phyloP scores from a whole-genome alignment of 2,797 vertebrate species.

The Calcarius lapponicus region DNA sequence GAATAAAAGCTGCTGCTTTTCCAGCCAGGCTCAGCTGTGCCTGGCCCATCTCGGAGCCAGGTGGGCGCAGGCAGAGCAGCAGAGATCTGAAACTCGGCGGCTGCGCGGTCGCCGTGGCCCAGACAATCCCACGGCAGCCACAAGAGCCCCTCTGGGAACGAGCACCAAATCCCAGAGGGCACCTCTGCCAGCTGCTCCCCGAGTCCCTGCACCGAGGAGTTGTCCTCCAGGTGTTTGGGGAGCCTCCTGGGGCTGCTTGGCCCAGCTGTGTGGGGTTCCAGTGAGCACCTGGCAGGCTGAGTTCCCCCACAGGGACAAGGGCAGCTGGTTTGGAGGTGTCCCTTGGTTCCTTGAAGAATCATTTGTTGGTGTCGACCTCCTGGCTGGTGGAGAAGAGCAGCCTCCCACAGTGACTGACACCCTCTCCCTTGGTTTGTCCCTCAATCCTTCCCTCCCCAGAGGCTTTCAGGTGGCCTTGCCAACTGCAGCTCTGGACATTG shows the following conservation, averaged over 20 bases:
- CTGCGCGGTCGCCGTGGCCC: too few relatives aligned
- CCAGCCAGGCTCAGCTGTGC: too few relatives aligned
- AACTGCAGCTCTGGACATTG: not conserved
- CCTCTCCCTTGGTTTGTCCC: not conserved
- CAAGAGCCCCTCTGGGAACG: too few relatives aligned
- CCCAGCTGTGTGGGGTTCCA: not conserved
- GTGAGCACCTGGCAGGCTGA: not conserved
- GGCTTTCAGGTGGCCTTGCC: not conserved
- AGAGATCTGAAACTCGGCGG: too few relatives aligned
- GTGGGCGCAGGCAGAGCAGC: too few relatives aligned
- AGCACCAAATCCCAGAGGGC: too few relatives aligned
- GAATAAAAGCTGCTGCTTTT: too few relatives aligned
- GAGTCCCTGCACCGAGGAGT: not conserved
- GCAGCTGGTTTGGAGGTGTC: not conserved
- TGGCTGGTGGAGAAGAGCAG: not conserved
- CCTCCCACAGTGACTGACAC: not conserved
- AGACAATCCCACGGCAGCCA: too few relatives aligned
- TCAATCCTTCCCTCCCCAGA: not conserved
- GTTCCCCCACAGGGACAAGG: not conserved
- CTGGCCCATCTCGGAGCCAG: too few relatives aligned
- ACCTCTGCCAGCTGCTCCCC: too few relatives aligned
- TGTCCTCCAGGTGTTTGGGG: not conserved
- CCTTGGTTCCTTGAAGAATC: not conserved
- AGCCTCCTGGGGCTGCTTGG: not conserved
- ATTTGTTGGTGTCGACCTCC: accelerated